These are phyloP conservation scores for Melipona beecheii DNA, from an alignment of 2,888 invertebrate genomes.

Conservation along the genomic window DNA sequence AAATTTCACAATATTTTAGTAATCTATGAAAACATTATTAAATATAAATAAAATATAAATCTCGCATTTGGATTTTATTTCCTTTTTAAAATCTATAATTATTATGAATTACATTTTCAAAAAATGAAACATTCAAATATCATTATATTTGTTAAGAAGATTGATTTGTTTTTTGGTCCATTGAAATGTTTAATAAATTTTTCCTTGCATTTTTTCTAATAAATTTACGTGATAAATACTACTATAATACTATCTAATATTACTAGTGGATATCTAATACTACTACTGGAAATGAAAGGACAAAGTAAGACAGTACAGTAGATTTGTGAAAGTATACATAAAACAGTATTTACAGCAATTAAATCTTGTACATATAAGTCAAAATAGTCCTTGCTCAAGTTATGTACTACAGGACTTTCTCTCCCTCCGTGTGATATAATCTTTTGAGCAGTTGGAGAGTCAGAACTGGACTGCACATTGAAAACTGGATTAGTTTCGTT, in stretches of 20 bases:
- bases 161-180: neutral
- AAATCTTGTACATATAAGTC: slow-evolving; percentile 62
- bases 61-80: no score
- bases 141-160: no score
- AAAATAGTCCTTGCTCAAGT: slow-evolving; percentile 59
- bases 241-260: no score
- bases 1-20: no score
- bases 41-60: no score
- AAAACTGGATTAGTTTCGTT: slow-evolving; percentile 80
- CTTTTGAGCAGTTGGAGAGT: slow-evolving; percentile 66
- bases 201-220: neutral
- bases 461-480: slow-evolving; percentile 55
- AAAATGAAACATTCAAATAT: no score
- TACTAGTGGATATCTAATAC: no score
- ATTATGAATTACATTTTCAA: no score
- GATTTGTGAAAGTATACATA: slow-evolving; percentile 10
- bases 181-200: neutral
- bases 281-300: neutral
- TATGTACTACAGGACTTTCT: slow-evolving; percentile 72
- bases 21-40: no score
- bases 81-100: no score
- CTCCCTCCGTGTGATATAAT: slow-evolving; percentile 78
- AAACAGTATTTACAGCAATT: slow-evolving; percentile 64
- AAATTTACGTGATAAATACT: neutral
- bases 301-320: neutral